Percentiles rank a stretch among this genome's conserved stretches.
Conservation (phyloP, 2,888 invertebrate species). For the Rhimphoctona megacephalus region DNA sequence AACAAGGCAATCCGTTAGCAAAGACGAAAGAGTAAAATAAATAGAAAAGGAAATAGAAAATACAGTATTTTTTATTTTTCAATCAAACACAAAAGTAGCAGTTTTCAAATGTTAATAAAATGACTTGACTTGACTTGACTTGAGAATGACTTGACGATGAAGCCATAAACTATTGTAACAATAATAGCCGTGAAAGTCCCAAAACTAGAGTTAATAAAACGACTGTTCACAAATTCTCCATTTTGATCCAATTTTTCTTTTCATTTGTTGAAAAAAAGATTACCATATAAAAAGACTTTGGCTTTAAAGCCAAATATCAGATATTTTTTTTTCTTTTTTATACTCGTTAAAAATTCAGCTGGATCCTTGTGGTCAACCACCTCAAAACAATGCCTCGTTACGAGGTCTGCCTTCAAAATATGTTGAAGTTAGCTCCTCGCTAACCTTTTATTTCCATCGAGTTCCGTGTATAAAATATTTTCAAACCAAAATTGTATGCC, state of each 20-base stretch:
- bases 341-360: constrained; percentile 18
- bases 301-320: background rate
- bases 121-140: no score
- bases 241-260: background rate
- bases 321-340: no score
- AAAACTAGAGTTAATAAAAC: no score
- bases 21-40: constrained; percentile 4
- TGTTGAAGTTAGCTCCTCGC: constrained; percentile 23
- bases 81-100: background rate
- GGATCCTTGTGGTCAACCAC: constrained; percentile 25
- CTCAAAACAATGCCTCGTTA: constrained; percentile 26
- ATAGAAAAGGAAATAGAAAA: background rate
- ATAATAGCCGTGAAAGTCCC: no score
- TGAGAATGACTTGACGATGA: no score
- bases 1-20: background rate
- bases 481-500: constrained; percentile 44
- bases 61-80: background rate
- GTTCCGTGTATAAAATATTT: constrained; percentile 37
- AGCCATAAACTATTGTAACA: no score
- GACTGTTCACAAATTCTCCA: background rate
- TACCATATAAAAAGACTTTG: background rate
- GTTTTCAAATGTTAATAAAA: background rate
- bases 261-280: background rate
- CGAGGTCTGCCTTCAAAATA: constrained; percentile 7
- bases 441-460: constrained; percentile 1